A percentile compares a stretch with the other conserved stretches of the same genome.
These are phyloP conservation scores for Macquaria ambigua DNA, from an alignment of 2,113 vertebrate species.

Conservation along the genomic window DNA sequence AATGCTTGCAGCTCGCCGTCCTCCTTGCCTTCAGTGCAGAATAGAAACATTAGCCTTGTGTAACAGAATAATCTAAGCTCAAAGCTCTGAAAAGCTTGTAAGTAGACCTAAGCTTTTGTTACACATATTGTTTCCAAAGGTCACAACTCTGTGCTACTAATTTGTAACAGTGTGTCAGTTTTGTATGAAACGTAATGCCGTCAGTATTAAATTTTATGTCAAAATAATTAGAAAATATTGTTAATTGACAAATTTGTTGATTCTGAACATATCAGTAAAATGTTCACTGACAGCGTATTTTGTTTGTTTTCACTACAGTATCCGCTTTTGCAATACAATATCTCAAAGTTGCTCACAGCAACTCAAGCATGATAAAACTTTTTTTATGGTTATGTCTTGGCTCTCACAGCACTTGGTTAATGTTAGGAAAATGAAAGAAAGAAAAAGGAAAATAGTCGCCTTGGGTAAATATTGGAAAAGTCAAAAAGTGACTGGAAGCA, in stretches of 20 bases:
- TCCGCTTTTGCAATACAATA: background rate
- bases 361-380: background rate
- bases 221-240: background rate
- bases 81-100: background rate
- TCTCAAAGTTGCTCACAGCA: background rate
- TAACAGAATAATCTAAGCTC: background rate
- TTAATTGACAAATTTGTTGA: background rate
- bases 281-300: background rate
- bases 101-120: background rate
- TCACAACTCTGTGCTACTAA: background rate
- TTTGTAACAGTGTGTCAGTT: background rate
- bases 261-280: background rate
- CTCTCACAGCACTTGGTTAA: background rate
- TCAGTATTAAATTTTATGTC: background rate
- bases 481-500: background rate
- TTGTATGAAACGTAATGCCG: background rate
- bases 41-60: background rate
- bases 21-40: background rate
- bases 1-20: background rate
- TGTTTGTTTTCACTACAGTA: background rate
- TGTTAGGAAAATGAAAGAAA: no score
- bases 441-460: background rate
- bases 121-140: slow-evolving; percentile 3
- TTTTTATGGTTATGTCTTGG: background rate
- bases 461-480: background rate